Conservation (phyloP, 2,797 vertebrate species). For the Ptychadena robeensis region DNA sequence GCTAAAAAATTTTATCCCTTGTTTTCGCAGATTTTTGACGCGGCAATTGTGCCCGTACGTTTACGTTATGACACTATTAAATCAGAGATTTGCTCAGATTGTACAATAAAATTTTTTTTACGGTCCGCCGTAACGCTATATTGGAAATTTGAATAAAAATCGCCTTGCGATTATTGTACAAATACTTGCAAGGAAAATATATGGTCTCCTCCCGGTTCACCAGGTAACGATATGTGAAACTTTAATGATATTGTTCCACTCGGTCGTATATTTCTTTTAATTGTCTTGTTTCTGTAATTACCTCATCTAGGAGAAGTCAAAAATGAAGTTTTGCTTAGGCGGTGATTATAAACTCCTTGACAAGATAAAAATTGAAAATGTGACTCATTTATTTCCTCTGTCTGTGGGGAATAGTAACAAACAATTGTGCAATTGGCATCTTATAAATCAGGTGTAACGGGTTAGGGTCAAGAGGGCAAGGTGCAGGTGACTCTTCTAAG, state of each 20-base stretch:
- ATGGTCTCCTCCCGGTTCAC: slow-evolving; percentile 17
- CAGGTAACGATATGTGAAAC: slow-evolving; percentile 34
- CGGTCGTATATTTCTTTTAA: slow-evolving; percentile 1
- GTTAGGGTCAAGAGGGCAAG: too few species aligned
- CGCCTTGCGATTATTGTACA: slow-evolving; percentile 43
- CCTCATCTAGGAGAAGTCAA: slow-evolving; percentile 4
- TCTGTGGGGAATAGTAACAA: neutral
- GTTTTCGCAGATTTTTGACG: slow-evolving; percentile 43
- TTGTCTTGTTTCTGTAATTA: slow-evolving; percentile 29
- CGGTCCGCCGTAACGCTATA: slow-evolving; percentile 52
- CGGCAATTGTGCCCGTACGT: slow-evolving; percentile 35
- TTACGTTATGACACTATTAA: slow-evolving; percentile 53
- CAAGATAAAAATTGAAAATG: neutral
- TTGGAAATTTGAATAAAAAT: slow-evolving; percentile 60
- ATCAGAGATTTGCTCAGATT: slow-evolving; percentile 57
- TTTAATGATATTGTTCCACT: slow-evolving; percentile 33
- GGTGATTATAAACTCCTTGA: neutral
- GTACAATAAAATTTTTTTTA: slow-evolving; percentile 58
- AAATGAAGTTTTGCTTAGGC: neutral
- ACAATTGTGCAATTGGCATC: neutral
- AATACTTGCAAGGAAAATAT: slow-evolving; percentile 55
- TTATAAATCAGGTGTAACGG: too few species aligned
- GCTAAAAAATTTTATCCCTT: slow-evolving; percentile 53
- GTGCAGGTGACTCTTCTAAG: too few species aligned
- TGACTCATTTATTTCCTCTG: neutral